Evolutionary conservation across 1,140 invertebrate genomes (phyloP).

Genomic region (Ceratoteleas bidentatus): DNA sequence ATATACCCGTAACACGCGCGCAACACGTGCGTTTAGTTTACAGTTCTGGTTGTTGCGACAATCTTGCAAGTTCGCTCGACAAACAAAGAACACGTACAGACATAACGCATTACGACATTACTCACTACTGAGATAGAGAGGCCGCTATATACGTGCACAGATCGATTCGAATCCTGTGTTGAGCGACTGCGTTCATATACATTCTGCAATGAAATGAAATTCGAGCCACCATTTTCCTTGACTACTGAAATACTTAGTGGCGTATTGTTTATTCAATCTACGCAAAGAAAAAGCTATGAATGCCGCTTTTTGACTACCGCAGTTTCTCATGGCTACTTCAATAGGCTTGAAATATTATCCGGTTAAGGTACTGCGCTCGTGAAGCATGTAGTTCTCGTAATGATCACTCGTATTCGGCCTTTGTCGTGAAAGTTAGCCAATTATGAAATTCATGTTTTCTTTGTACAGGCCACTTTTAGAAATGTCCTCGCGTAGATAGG

Average conservation of each 20-base stretch:
- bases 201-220: conserved; percentile 22
- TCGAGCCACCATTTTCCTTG: conserved; percentile 14
- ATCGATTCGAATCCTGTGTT: conserved; percentile 37
- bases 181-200: conserved; percentile 2
- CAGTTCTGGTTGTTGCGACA: conserved; percentile 50
- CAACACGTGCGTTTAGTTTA: conserved; percentile 53
- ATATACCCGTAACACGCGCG: conserved; percentile 25
- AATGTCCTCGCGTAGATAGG: too few species aligned
- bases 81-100: conserved; percentile 60
- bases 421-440: too few species aligned
- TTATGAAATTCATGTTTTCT: too few species aligned
- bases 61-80: conserved; percentile 33
- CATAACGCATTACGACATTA: conserved; percentile 58
- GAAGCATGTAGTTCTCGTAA: neutral
- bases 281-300: conserved; percentile 8
- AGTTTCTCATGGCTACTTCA: conserved; percentile 3
- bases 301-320: conserved; percentile 2
- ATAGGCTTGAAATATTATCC: conserved; percentile 11
- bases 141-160: conserved; percentile 25
- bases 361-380: neutral
- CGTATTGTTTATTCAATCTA: conserved; percentile 19
- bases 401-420: conserved; percentile 1
- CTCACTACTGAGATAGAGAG: conserved; percentile 33
- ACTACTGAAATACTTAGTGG: conserved; percentile 19
- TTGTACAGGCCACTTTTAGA: too few species aligned